Base-by-base conservation (phyloP, 2,113 vertebrate species). In the Chrysochloris asiatica region DNA sequence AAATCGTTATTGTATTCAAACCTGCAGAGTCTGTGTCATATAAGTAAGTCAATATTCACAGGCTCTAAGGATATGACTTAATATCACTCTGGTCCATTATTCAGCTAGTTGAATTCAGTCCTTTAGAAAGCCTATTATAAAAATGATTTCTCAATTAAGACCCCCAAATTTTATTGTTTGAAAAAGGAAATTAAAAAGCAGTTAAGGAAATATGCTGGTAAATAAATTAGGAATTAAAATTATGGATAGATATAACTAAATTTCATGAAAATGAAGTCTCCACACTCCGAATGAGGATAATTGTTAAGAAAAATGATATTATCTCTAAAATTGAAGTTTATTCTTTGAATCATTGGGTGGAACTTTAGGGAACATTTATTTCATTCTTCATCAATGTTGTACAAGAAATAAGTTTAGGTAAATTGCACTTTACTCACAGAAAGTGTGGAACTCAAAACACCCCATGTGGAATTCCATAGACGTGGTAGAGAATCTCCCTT, bases 1-100 rank as follows among this genome's bases (percentile, higher is more conserved):
- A 24, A 73, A 59, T n/a, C 47, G 2, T 61, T 54, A 67, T 73
- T 4, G 33, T 83, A 71, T 43, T 22, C 21, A n/a, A 59, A 69
- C 36, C 63, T 89, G 21, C 11, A 91, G 88, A 72, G 16, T 82
- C 14, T 93, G 72, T 65, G 8, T n/a, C n/a, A n/a, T n/a, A n/a
- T n/a, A n/a, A n/a, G n/a, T 14, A 76, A 13, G 4, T 12, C 38
- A 73, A 50, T 12, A 38, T 56, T 85, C 56, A 78, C 6, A 93
- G 33, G n/a, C 28, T 43, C 4, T 22, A 67, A 50, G 33, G 6
- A 21, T 13, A 79, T n/a, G 33, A 43, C 33, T 12, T 36, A 19
- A 9, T 48, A 38, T 76, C 41, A 22, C 69, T 1, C 9, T 21
- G 47, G 8, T 3, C 5, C 36, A n/a, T n/a, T n/a, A n/a, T n/a